Conservation (phyloP, 1,140 invertebrate species). For the Neodiprion fabricii region DNA sequence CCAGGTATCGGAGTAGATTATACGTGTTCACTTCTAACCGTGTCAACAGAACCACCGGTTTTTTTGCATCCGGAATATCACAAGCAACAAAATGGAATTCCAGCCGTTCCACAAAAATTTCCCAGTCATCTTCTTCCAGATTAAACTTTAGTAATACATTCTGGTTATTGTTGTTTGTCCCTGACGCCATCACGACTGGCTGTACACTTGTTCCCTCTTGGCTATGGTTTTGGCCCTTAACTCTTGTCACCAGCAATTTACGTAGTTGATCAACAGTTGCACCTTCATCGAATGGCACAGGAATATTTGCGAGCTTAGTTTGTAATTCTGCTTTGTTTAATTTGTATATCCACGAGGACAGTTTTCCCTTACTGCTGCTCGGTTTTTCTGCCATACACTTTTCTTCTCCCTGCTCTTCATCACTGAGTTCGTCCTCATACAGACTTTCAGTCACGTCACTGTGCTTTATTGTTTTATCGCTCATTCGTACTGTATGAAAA, state of each 20-base stretch:
- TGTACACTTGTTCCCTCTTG: too few relatives aligned
- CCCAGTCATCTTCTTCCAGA: slow-evolving; percentile 10
- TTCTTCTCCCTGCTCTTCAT: not conserved
- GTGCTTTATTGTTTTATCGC: too few relatives aligned
- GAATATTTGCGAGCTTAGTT: not conserved
- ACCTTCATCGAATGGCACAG: too few relatives aligned
- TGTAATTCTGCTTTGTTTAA: slow-evolving; percentile 12
- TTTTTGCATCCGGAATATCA: slow-evolving; percentile 1
- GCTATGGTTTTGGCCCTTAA: too few relatives aligned
- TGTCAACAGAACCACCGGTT: slow-evolving; percentile 5
- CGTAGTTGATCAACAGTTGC: too few relatives aligned
- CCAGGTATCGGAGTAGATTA: slow-evolving; percentile 9
- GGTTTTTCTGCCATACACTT: not conserved
- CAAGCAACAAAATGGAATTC: slow-evolving; percentile 13
- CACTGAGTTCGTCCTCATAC: slow-evolving; percentile 1
- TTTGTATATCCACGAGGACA: slow-evolving; percentile 2
- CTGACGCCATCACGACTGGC: too few relatives aligned
- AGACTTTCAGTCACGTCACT: not conserved
- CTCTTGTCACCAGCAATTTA: too few relatives aligned
- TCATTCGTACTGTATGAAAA: too few relatives aligned
- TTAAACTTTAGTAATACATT: slow-evolving; percentile 9
- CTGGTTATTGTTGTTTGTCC: not conserved
- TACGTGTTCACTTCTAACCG: slow-evolving; percentile 2
- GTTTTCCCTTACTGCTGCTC: not conserved
- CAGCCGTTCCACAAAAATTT: slow-evolving; percentile 13